Base-by-base conservation (phyloP, 1,140 invertebrate species). In the Nasonia giraulti region DNA sequence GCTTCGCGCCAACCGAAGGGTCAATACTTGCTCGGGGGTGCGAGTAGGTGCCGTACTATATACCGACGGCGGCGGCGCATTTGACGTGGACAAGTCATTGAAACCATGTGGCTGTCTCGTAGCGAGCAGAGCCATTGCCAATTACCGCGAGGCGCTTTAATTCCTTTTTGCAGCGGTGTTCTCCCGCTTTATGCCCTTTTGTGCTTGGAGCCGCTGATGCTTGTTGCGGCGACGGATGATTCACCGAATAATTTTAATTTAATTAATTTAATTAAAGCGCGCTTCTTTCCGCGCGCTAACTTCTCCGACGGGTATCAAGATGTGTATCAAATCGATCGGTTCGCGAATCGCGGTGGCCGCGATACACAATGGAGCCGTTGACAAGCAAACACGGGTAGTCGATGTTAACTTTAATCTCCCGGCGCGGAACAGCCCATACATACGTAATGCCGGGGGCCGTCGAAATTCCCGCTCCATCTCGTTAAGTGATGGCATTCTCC, bases 11-110 rank as follows among this genome's bases (percentile, higher is more conserved):
- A 86, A 88, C 86, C 88, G 83, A 78, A 77, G 31, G 88, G 85
- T 86, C 89, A 89, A 88, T 88, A 91, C 62, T 88, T 89, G 82
- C 11, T n/a, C 87, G 79, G 76, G n/a, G 76, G 14, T 33, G 0
- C 73, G 17, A 14, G 12, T 50, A 62, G 55, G n/a, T 17, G 47
- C 33, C 37, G 66, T 73, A 82, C 50, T 20, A 69, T 27, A 23
- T 23, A 31, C 37, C 50, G 8, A 5, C 10, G 17, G 40, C 37
- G 62, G 40, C 37, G 31, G 87, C 55, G 55, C 31, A 71, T 71
- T 71, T 87, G 77, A 86, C 87, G 87, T 86, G 82, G 86, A 83
- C 89, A 82, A 88, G 90, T 90, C 90, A 89, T 91, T 87, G 89
- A 90, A 88, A 89, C 85, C 89, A 85, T 85, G 88, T 88, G 89